These are phyloP conservation scores for Drosophila subobscura DNA, from an alignment of 1,140 invertebrate species.

Conservation along the genomic window DNA sequence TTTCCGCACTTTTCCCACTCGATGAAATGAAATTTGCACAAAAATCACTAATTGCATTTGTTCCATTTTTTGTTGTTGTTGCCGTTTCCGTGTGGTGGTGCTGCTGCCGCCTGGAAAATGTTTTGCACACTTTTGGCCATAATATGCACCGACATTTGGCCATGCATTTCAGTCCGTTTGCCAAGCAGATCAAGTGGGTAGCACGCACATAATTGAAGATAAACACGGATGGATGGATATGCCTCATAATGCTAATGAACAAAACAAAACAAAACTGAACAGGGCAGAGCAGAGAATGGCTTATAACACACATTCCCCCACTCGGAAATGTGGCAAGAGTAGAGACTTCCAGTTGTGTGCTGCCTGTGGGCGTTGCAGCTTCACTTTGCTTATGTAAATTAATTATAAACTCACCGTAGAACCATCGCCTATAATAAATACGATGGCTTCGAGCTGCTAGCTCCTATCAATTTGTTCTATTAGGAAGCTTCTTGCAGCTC, in stretches of 20 bases:
- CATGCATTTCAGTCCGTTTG: slow-evolving; percentile 14
- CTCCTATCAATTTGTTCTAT: no score
- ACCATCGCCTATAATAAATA: no score
- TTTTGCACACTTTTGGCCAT: slow-evolving; percentile 4
- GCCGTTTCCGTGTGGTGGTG: neutral
- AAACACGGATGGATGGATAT: slow-evolving; percentile 21
- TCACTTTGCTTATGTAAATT: no score
- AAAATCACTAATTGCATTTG: slow-evolving; percentile 43
- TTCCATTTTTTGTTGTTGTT: neutral
- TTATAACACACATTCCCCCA: no score
- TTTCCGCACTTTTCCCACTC: slow-evolving; percentile 2
- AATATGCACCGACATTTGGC: neutral
- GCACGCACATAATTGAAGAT: slow-evolving; percentile 25
- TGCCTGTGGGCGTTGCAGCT: no score
- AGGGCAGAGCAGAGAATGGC: neutral
- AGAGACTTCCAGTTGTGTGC: no score
- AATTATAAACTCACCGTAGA: no score
- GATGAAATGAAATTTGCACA: slow-evolving; percentile 40
- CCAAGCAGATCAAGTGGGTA: slow-evolving; percentile 17
- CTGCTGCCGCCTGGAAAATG: slow-evolving; percentile 13
- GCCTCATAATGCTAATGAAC: neutral
- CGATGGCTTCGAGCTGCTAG: no score
- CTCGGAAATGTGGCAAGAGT: no score
- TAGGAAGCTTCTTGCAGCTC: no score
- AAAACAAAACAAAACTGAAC: neutral